phyloP scores from a whole-genome alignment of 35 echinoderm and acorn worm genomes.

The Ophioderma brevispina region DNA sequence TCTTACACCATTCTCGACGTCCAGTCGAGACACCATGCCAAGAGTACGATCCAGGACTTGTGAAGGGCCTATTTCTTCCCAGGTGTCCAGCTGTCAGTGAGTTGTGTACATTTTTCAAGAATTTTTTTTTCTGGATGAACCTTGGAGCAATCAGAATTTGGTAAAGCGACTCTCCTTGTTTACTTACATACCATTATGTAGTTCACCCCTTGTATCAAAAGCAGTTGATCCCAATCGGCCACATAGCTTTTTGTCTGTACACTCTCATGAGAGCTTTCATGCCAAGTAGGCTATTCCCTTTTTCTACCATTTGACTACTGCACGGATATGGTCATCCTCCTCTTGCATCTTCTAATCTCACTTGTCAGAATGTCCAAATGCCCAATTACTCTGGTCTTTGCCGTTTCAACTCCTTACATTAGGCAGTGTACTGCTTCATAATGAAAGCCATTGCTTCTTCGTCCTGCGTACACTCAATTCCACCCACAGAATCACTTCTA shows the following conservation, averaged over 20 bases:
- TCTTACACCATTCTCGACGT: neutral
- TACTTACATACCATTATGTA: neutral
- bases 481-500: too few relatives aligned
- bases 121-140: too few relatives aligned
- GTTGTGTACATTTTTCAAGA: neutral
- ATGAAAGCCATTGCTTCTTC: too few relatives aligned
- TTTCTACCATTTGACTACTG: too few relatives aligned
- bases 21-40: slow-evolving; percentile 14
- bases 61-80: neutral
- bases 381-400: too few relatives aligned
- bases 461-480: too few relatives aligned
- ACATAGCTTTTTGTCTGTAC: neutral
- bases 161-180: too few relatives aligned
- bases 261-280: neutral
- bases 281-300: neutral
- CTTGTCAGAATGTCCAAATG: too few relatives aligned
- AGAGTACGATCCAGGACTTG: neutral
- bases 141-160: too few relatives aligned
- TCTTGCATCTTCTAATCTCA: neutral
- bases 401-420: too few relatives aligned
- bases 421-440: too few relatives aligned
- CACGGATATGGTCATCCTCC: slow-evolving; percentile 15
- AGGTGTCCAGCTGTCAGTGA: neutral
- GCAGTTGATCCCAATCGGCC: neutral
- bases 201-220: neutral